Base-by-base conservation (phyloP, 35 echinoderm and acorn worm genomes). In the Acanthaster planci region DNA sequence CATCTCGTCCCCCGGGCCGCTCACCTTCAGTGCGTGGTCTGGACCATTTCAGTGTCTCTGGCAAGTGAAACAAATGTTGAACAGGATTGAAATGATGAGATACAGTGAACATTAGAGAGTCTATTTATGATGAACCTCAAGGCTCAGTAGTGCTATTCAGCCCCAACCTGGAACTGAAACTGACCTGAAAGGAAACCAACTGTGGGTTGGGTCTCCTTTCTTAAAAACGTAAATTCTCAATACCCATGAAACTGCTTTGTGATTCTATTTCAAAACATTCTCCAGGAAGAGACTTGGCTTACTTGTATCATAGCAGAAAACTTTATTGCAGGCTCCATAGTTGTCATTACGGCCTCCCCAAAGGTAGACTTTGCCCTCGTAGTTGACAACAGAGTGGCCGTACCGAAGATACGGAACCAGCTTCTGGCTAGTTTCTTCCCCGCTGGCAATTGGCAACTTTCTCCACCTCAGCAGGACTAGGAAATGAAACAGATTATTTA, bases 291-390 rank as follows among this genome's bases (percentile, higher is more conserved):
- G 12, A 47, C 4, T 47, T 12, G 29, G 94, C 96, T 91, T 76
- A 99, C 96, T 77, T 78, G 96, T 93, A 80, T 99, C 85, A 89
- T 89, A 99, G 42, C 77, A 82, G 85, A 85, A 99, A 7, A 99
- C 80, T 40, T 90, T 80, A 21, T 80, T 93, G 72, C 89, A 85
- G 8, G 96, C 96, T 19, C 96, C 96, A 34, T 87, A 80, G 15
- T 82, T 89, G 42, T 99, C 96, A 77, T 99, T 99, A 40, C 92
- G 84, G 38, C 96, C 96, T 40, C 96, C 96, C 88, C 92, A 99
- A 27, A 99, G 77, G 78, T 94, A 94, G 14, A 99, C 72, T 57
- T 82, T 83, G 39, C 89, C 96, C 18, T 92, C 55, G 59, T 89
- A 81, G 35, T 86, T 89, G 0, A 99, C 86, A 7, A 93, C 96